A percentile compares a stretch with the other conserved stretches of the same genome.
These are phyloP conservation scores for Heliconius hewitsoni DNA, from an alignment of 1,140 invertebrate species.

Conservation along the genomic window DNA sequence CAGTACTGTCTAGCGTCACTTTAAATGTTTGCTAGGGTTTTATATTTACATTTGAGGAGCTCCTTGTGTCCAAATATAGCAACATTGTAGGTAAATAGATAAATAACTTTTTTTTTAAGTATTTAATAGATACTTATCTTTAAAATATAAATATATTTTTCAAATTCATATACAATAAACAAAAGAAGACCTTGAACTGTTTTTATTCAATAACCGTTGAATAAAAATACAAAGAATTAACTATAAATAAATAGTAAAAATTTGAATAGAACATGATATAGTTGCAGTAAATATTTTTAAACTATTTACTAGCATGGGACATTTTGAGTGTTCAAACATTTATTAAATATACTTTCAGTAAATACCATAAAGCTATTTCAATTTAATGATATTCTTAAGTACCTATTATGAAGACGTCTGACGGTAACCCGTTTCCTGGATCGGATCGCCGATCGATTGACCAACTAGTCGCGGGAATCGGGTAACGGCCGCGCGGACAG, in stretches of 20 bases:
- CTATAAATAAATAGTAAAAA: no score
- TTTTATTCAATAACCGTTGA: no score
- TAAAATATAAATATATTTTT: not conserved
- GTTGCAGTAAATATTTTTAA: no score
- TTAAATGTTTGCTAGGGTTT: slow-evolving; percentile 26
- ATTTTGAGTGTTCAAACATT: not conserved
- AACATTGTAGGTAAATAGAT: not conserved
- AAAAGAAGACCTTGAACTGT: no score
- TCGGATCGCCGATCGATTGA: slow-evolving; percentile 33
- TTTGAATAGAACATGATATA: no score
- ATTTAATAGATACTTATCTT: not conserved
- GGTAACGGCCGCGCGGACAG: slow-evolving; percentile 51
- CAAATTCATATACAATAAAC: no score
- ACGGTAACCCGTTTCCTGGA: slow-evolving; percentile 17
- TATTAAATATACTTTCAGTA: not conserved
- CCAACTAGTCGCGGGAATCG: slow-evolving; percentile 45
- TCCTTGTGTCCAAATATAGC: not conserved
- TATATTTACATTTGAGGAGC: slow-evolving; percentile 6
- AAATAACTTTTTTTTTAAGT: not conserved
- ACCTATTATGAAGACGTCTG: slow-evolving; percentile 23
- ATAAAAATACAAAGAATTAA: no score
- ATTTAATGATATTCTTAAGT: slow-evolving; percentile 25
- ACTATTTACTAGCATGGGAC: no score
- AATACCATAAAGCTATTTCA: slow-evolving; percentile 21
- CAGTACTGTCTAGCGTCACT: slow-evolving; percentile 29